Evolutionary conservation across 2,888 invertebrate genomes (phyloP).

Genomic region (Noctua pronuba): DNA sequence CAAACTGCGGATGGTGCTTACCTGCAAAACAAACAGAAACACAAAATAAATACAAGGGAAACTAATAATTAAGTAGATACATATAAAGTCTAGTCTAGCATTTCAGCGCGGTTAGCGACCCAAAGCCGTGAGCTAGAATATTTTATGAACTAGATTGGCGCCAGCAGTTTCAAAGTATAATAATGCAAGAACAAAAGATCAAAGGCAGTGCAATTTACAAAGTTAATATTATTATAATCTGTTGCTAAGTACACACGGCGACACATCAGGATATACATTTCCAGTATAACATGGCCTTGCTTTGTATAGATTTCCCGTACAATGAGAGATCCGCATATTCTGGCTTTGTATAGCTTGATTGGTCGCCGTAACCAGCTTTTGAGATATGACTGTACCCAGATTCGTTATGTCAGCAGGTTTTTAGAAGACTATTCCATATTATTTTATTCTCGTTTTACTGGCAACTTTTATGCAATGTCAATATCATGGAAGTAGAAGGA

Average conservation of each 20-base stretch:
- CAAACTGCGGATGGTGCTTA: conserved; percentile 13
- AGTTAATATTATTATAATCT: not conserved
- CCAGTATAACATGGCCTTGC: no score
- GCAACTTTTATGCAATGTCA: not conserved
- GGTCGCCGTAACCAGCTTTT: no score
- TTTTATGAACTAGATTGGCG: conserved; percentile 3
- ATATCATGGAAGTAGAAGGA: not conserved
- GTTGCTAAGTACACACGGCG: not conserved
- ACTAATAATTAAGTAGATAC: not conserved
- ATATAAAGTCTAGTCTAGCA: not conserved
- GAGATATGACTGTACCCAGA: not conserved
- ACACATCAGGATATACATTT: no score
- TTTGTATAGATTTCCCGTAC: no score
- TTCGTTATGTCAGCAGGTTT: not conserved
- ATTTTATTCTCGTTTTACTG: not conserved
- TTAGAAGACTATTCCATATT: not conserved
- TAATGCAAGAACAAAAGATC: conserved; percentile 1
- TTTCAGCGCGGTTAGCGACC: not conserved
- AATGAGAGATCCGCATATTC: no score
- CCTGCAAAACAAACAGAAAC: conserved; percentile 38
- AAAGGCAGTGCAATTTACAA: not conserved
- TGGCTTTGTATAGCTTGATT: no score
- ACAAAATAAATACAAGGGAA: conserved; percentile 8
- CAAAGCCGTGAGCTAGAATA: not conserved
- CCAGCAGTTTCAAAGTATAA: not conserved